Percentiles rank a stretch among this genome's conserved stretches.
phyloP scores from a whole-genome alignment of 1,140 invertebrate species.

The Melanaphis sacchari region DNA sequence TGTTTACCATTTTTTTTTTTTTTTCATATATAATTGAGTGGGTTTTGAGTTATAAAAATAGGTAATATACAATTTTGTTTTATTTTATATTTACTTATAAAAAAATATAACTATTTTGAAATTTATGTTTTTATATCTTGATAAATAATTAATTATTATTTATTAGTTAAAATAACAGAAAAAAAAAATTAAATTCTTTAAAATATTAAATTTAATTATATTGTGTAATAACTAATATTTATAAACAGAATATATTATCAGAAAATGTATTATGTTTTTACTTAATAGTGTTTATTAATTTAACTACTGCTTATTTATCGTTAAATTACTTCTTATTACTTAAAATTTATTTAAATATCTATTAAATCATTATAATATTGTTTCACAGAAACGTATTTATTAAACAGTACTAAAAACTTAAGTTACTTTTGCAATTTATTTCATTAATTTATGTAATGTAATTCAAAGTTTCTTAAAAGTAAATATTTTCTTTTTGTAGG shows the following conservation, averaged over 20 bases:
- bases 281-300: not conserved
- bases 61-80: not conserved
- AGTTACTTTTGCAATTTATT: not conserved
- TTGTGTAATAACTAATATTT: not conserved
- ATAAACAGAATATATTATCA: not conserved
- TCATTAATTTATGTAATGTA: not conserved
- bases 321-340: not conserved
- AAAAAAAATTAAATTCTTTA: not conserved
- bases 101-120: not conserved
- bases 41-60: not conserved
- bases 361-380: not conserved
- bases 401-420: not conserved
- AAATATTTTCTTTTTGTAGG: not conserved
- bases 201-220: not conserved
- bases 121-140: not conserved
- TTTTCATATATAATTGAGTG: not conserved
- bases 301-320: not conserved
- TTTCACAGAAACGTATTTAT: not conserved
- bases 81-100: not conserved
- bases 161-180: not conserved
- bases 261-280: not conserved
- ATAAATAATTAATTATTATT: constrained; percentile 2
- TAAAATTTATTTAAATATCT: not conserved
- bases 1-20: not conserved
- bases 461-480: not conserved